phyloP scores from a whole-genome alignment of 2,113 vertebrate species.

The Sturnus vulgaris region DNA sequence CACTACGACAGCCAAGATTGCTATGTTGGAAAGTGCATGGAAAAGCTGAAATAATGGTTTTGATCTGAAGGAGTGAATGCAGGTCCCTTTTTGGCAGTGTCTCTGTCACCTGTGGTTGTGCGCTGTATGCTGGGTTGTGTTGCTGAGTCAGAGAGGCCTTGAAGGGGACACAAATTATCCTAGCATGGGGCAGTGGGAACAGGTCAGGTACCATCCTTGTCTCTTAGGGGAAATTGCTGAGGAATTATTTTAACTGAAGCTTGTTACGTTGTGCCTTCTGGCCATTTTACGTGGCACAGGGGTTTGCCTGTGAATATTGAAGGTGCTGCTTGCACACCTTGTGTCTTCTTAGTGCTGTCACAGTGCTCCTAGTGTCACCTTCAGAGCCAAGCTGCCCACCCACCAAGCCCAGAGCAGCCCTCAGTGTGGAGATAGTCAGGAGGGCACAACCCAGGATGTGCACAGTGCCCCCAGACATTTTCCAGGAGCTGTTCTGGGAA shows the following conservation, averaged over 20 bases:
- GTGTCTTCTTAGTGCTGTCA: not conserved
- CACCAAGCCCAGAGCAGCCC: not conserved
- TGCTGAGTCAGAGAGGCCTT: not conserved
- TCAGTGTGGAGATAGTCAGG: not conserved
- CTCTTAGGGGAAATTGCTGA: not conserved
- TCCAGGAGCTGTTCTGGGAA: not conserved
- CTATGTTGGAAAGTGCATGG: not conserved
- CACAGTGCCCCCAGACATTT: not conserved
- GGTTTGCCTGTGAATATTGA: not conserved
- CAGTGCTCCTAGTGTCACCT: not conserved
- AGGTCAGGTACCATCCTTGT: not conserved
- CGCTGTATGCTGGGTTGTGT: not conserved
- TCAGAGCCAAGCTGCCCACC: not conserved
- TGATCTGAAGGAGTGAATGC: not conserved
- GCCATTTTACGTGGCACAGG: not conserved
- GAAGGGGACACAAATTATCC: fast-evolving
- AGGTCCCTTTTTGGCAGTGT: not conserved
- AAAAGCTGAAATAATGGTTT: not conserved
- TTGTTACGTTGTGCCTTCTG: not conserved
- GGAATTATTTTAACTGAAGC: not conserved
- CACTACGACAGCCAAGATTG: not conserved
- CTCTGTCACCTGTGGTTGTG: not conserved
- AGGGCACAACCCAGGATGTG: not conserved
- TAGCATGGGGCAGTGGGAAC: not conserved
- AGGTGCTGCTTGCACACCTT: fast-evolving